Evolutionary conservation across 2,797 vertebrate genomes (phyloP).

Genomic region (Amblyopsis hoosieri): DNA sequence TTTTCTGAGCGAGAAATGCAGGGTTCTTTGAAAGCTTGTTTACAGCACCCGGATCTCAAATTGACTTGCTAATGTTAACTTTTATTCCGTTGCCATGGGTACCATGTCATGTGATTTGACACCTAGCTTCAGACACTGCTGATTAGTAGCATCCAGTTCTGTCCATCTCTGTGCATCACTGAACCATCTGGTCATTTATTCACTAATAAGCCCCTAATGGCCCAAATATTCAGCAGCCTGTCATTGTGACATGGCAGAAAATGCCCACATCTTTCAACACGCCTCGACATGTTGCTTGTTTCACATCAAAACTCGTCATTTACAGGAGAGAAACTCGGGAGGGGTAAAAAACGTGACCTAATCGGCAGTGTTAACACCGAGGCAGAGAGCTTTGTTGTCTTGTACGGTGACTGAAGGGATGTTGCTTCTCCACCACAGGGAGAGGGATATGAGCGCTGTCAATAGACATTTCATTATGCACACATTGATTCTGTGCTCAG

Average conservation of each 20-base stretch:
- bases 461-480: constrained; percentile 84
- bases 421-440: constrained; percentile 78
- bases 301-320: constrained; percentile 99
- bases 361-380: constrained; percentile 99
- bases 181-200: constrained; percentile 99
- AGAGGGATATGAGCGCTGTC: constrained; percentile 80
- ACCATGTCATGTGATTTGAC: constrained; percentile 99
- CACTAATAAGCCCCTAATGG: constrained; percentile 99
- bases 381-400: constrained; percentile 96
- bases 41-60: constrained; percentile 96
- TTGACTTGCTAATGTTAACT: constrained; percentile 99
- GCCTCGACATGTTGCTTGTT: constrained; percentile 99
- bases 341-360: constrained; percentile 99
- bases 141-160: constrained; percentile 99
- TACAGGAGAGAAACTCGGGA: constrained; percentile 99
- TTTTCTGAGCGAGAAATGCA: constrained; percentile 80
- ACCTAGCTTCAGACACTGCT: constrained; percentile 99
- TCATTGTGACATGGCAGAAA: constrained; percentile 99
- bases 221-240: constrained; percentile 99
- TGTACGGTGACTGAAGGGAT: constrained; percentile 94
- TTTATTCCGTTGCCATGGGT: constrained; percentile 99
- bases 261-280: constrained; percentile 99
- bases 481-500: constrained; percentile 76
- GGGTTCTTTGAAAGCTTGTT: constrained; percentile 89
- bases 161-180: constrained; percentile 99